Evolutionary conservation across 2,113 vertebrate genomes (phyloP), one percentile per base, ranked within the genome.

Genomic region (Hiodon alosoides): DNA sequence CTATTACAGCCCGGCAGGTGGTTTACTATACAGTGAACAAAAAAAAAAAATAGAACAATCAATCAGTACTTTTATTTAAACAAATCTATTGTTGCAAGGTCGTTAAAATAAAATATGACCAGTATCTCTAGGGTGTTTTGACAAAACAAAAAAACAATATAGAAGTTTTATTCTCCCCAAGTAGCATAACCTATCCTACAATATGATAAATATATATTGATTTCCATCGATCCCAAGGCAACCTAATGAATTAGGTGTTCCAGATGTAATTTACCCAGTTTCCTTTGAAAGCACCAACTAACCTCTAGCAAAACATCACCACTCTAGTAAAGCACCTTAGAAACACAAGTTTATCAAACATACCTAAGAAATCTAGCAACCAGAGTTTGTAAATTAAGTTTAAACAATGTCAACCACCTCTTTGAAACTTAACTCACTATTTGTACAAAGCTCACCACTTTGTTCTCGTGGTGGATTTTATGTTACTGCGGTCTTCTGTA

Each of bases 21-120:
- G 31, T 31, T 31, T 50, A 5, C 47, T 9, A 61, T 46, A 60
- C 11, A 9, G 11, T 11, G 46, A 65, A 67, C 53, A 51, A 71
- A 47, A 31, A 9, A 53, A 69, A 71, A 17, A 3, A 62, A 64
- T n/a, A 67, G 46, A 51, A 61, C 48, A 58, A 14, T 5, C 53
- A 72, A 67, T 60, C 54, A 54, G 17, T 50, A 7, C 58, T 60
- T 76, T 85, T 85, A 83, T 83, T 85, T 75, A 81, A 83, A 81
- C 58, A 2, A 62, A 31, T 72, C 71, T 48, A 52, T 50, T 61
- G 55, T 46, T 53, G 70, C 52, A 59, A 67, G 69, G 71, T 74
- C 61, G 58, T 76, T 60, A 82, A 66, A 62, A 78, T 13, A 50
- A 70, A 74, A 71, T 68, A 55, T 47, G 58, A 75, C 50, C 14